Evolutionary conservation across 2,113 vertebrate species (phyloP).

Genomic region (Diadophis punctatus): DNA sequence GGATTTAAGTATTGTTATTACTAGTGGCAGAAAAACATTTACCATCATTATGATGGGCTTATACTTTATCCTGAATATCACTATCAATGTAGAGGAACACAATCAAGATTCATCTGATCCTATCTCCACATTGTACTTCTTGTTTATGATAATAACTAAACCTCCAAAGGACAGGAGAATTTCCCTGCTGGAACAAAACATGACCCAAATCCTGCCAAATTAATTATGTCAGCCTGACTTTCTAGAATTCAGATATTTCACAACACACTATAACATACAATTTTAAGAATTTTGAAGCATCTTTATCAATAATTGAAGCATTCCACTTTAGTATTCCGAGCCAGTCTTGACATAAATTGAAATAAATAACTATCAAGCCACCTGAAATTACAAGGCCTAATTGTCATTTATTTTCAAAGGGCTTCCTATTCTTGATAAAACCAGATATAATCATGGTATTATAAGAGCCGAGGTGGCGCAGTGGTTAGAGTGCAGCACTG

Average conservation of each 20-base stretch:
- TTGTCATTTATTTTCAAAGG: background rate
- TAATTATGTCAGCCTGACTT: background rate
- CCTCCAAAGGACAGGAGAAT: background rate
- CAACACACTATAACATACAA: background rate
- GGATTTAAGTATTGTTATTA: background rate
- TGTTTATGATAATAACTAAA: background rate
- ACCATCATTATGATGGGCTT: background rate
- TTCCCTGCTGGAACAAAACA: background rate
- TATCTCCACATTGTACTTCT: background rate
- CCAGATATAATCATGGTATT: background rate
- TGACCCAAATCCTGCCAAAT: background rate
- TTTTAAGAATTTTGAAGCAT: background rate
- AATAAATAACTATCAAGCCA: background rate
- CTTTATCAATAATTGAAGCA: background rate
- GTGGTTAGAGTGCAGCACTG: no score
- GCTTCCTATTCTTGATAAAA: background rate
- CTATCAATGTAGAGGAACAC: background rate
- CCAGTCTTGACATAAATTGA: background rate
- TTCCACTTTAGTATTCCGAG: background rate
- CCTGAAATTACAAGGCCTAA: background rate
- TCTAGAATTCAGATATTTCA: background rate
- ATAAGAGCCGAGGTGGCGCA: no score
- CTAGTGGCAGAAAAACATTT: background rate
- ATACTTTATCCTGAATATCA: background rate
- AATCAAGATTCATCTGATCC: background rate